Conservation (phyloP, 92 coral and sea anemone species). For the Zoanthus gigantus region DNA sequence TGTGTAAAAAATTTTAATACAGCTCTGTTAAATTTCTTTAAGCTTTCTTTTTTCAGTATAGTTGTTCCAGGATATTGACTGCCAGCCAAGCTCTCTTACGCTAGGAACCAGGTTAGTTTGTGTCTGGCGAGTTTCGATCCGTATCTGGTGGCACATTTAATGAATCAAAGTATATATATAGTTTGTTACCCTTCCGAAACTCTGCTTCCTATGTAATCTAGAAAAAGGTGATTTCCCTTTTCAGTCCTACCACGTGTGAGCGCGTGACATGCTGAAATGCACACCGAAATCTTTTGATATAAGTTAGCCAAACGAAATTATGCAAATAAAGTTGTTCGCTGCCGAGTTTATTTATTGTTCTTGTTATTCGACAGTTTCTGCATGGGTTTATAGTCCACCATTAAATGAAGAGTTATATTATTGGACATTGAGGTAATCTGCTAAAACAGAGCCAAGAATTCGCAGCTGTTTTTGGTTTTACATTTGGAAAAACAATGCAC, state of each 20-base stretch:
- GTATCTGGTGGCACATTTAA: neutral
- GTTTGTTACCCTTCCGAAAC: neutral
- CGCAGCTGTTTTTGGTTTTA: constrained; percentile 21
- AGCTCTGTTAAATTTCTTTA: neutral
- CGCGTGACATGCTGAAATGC: constrained; percentile 30
- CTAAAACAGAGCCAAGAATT: neutral
- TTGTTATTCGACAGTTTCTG: too few species aligned
- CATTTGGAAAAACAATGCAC: neutral
- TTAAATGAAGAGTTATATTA: neutral
- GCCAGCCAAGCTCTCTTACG: neutral
- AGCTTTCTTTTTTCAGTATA: neutral
- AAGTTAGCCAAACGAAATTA: neutral
- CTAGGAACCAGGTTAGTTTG: neutral
- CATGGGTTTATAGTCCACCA: too few species aligned
- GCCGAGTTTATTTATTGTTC: neutral
- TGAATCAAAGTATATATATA: constrained; percentile 8
- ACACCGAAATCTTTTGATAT: constrained; percentile 3
- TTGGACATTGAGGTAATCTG: neutral
- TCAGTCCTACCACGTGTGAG: constrained; percentile 14
- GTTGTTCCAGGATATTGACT: neutral
- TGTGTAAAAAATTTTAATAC: neutral
- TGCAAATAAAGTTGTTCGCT: neutral
- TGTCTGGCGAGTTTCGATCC: neutral
- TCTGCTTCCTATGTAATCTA: neutral
- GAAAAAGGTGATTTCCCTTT: constrained; percentile 36